phyloP scores from a whole-genome alignment of 2,113 vertebrate genomes.

The Lepus americanus region DNA sequence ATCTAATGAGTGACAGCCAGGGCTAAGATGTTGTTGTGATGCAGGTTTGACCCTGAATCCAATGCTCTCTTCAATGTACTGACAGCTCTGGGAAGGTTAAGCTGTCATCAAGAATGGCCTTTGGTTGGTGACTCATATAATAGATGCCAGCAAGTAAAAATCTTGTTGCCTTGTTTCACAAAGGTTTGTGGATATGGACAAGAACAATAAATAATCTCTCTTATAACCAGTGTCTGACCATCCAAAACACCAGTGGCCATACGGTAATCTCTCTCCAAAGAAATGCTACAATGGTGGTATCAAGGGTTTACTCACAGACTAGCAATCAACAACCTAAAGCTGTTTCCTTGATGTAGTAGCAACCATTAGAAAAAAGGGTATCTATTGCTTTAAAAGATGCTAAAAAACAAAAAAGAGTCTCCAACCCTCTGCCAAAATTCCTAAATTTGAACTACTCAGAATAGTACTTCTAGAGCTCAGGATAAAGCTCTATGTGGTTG shows the following conservation, averaged over 20 bases:
- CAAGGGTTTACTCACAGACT: not conserved
- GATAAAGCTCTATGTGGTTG: not conserved
- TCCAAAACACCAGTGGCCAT: not conserved
- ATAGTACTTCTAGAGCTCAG: not conserved
- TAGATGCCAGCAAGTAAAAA: slow-evolving; percentile 11
- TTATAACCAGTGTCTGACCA: not conserved
- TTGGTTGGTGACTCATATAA: not conserved
- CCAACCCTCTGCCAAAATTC: not conserved
- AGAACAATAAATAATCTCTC: not conserved
- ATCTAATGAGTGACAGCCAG: not conserved
- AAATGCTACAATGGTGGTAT: not conserved
- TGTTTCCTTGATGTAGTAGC: not conserved
- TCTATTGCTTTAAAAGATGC: not conserved
- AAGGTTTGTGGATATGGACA: not conserved
- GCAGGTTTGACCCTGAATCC: not conserved
- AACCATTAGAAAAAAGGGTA: not conserved
- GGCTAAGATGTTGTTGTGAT: not conserved
- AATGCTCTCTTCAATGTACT: not conserved
- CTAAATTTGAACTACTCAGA: not conserved
- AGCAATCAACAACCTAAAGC: not conserved
- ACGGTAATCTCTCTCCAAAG: not conserved
- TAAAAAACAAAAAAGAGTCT: not conserved
- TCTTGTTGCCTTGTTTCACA: not conserved
- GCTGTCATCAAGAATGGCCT: not conserved
- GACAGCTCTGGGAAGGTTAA: not conserved